These are phyloP conservation scores for Pyrocephalus nanus DNA, from an alignment of 2,797 vertebrate species.

Conservation along the genomic window DNA sequence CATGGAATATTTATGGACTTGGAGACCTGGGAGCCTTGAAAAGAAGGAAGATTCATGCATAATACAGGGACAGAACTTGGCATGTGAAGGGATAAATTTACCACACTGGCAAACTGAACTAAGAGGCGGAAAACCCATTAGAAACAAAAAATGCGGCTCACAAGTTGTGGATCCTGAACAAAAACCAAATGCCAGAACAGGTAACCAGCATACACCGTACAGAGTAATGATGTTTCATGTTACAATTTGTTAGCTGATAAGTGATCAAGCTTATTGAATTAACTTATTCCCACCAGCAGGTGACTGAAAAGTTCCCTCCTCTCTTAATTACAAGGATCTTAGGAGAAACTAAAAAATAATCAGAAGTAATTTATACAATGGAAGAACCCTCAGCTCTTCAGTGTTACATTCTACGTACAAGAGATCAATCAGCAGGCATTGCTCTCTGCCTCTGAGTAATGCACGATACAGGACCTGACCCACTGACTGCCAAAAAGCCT, in stretches of 20 bases:
- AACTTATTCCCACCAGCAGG: not conserved
- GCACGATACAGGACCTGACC: not conserved
- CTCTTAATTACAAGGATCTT: not conserved
- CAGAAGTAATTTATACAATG: not conserved
- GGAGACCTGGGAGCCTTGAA: constrained; percentile 22
- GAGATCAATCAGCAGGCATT: not conserved
- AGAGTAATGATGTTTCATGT: not conserved
- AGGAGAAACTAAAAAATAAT: not conserved
- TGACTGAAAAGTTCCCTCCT: not conserved
- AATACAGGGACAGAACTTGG: constrained; percentile 23
- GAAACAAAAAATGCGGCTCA: not conserved
- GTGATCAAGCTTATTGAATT: not conserved
- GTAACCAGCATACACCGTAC: not conserved
- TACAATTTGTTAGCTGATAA: not conserved
- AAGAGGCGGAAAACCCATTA: not conserved
- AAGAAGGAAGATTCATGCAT: constrained; percentile 53
- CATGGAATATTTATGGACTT: constrained; percentile 59
- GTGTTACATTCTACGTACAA: not conserved
- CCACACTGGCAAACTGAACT: not conserved
- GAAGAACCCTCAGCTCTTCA: not conserved
- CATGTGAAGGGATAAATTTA: not conserved
- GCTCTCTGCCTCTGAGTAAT: accelerated
- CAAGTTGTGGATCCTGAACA: not conserved
- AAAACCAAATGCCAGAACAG: not conserved
- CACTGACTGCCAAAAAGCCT: not conserved